Base-by-base conservation (phyloP, 2,113 vertebrate species). In the Scomber scombrus region DNA sequence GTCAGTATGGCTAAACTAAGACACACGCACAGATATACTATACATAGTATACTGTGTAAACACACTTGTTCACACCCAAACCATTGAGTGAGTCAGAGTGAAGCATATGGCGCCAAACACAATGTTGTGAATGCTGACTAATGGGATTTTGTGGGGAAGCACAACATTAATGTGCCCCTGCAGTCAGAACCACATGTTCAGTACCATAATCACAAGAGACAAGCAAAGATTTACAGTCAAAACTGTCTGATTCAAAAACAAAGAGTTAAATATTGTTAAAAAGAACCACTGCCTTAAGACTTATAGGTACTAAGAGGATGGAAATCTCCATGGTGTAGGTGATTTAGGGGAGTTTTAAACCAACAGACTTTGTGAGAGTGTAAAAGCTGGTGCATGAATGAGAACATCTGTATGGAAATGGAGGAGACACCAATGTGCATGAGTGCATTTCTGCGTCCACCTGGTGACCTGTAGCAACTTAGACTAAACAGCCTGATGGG, bases 401-500 rank as follows among this genome's bases (percentile, higher is more conserved):
- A 26, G 23, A 26, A 26, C 23, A 26, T 26, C 23, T 26, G 23
- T 26, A 26, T 26, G 2, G 23, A 26, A 26, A 49, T n/a, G 34
- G 60, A 49, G 19, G 29, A 3, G 19, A 26, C 11, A 18, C 40
- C 15, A 29, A 3, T 16, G 3, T 65, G 26, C 55, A 23, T 55
- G 50, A 16, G 16, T 50, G 50, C 34, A 47, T 13, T 19, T 46
- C 34, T 29, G 63, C 13, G 65, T 60, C n/a, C 56, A 63, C 69
- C 63, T 69, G 67, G 23, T 72, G 85, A 87, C 75, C 80, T 75
- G 55, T 1, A 72, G 74, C 63, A 68, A 29, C 23, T 31, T 8
- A 91, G 82, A 89, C 85, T 83, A 91, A 93, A 92, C 88, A 91
- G 85, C 47, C 74, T 21, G 31, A 15, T 83, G 86, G 69, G 66